Conservation (phyloP, 2,888 invertebrate species). For the Diploptera punctata region DNA sequence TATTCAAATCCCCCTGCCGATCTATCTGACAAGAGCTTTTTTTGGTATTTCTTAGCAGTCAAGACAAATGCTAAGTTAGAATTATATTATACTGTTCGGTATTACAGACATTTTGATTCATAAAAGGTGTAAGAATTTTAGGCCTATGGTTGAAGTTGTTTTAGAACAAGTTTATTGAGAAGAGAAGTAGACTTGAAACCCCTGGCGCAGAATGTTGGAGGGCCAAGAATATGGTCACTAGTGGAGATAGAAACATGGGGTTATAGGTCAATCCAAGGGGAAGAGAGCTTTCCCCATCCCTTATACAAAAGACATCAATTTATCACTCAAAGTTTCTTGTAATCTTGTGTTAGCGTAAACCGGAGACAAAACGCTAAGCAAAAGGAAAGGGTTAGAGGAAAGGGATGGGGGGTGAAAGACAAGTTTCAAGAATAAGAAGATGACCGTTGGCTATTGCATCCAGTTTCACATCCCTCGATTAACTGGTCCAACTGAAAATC, state of each 20-base stretch:
- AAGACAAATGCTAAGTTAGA: too few relatives aligned
- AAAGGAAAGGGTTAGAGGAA: background rate
- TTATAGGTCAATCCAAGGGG: conserved; percentile 21
- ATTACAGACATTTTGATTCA: too few relatives aligned
- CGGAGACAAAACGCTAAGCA: background rate
- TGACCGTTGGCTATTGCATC: conserved; percentile 6
- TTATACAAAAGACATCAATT: conserved; percentile 28
- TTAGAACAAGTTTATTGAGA: too few relatives aligned
- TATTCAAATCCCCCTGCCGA: too few relatives aligned
- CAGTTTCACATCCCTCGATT: too few relatives aligned
- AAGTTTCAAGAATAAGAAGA: background rate
- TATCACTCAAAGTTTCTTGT: conserved; percentile 26
- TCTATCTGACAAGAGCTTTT: too few relatives aligned
- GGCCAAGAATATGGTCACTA: background rate
- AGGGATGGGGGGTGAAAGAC: background rate
- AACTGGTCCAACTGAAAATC: too few relatives aligned
- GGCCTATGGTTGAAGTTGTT: too few relatives aligned
- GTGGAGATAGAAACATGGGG: background rate
- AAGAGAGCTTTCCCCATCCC: conserved; percentile 14
- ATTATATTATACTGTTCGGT: too few relatives aligned
- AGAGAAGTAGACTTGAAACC: too few relatives aligned
- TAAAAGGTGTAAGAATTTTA: too few relatives aligned
- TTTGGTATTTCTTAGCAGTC: too few relatives aligned
- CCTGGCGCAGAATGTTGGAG: background rate
- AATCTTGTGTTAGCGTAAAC: background rate